A percentile compares a stretch with the other conserved stretches of the same genome.
phyloP scores from a whole-genome alignment of 23 tunicate genomes.

The Halocynthia roretzi region DNA sequence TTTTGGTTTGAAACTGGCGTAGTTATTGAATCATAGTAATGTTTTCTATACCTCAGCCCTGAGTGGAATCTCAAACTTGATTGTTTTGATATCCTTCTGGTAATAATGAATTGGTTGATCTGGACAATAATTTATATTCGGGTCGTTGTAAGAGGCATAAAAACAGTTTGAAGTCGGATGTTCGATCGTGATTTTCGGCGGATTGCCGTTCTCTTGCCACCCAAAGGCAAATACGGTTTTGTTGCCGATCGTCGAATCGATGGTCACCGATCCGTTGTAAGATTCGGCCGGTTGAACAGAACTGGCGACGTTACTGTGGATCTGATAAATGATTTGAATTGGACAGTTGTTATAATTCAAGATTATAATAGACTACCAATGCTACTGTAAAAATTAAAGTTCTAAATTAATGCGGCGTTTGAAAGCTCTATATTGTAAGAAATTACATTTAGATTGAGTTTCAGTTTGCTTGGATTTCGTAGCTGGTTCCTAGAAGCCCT shows the following conservation, averaged over 20 bases:
- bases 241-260: slow-evolving; percentile 53
- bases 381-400: too few species aligned
- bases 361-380: too few species aligned
- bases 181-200: slow-evolving; percentile 19
- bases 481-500: too few species aligned
- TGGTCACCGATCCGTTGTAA: slow-evolving; percentile 31
- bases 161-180: slow-evolving; percentile 18
- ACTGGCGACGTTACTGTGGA: too few species aligned
- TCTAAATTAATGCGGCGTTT: too few species aligned
- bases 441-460: too few species aligned
- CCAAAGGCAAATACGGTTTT: slow-evolving; percentile 43
- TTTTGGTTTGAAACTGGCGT: too few species aligned
- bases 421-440: too few species aligned
- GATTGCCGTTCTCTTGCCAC: slow-evolving; percentile 23
- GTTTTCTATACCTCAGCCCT: slow-evolving; percentile 32
- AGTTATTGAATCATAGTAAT: too few species aligned
- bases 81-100: slow-evolving; percentile 17
- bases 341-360: too few species aligned
- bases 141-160: neutral
- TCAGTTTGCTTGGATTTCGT: too few species aligned
- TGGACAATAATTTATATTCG: slow-evolving; percentile 3
- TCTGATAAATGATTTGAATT: too few species aligned
- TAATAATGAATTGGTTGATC: slow-evolving; percentile 10
- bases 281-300: neutral
- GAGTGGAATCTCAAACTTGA: slow-evolving; percentile 49